A percentile compares a stretch with the other conserved stretches of the same genome.
These are phyloP conservation scores for Rhabdornis inornatus DNA, from an alignment of 2,113 vertebrate species.

Conservation along the genomic window DNA sequence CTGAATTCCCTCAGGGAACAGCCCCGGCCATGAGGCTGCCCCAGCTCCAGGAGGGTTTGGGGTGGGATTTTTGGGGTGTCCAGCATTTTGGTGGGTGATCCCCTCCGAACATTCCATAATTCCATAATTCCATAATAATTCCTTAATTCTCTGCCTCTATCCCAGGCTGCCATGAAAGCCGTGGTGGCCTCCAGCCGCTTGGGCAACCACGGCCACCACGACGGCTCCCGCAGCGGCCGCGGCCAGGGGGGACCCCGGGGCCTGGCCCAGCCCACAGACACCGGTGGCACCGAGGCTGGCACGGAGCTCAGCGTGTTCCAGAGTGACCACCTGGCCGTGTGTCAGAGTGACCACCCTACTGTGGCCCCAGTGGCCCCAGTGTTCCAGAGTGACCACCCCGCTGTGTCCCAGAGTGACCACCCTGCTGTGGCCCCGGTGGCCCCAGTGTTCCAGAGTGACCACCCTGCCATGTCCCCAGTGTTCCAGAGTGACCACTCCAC, in stretches of 20 bases:
- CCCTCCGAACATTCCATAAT: accelerated
- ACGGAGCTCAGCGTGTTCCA: neutral
- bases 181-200: conserved; percentile 84
- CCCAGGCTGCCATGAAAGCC: conserved; percentile 87
- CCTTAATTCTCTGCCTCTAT: neutral
- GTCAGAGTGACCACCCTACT: neutral
- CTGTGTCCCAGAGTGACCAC: neutral
- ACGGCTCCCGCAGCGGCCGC: conserved; percentile 75
- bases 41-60: accelerated
- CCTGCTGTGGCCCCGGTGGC: accelerated
- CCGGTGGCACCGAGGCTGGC: accelerated
- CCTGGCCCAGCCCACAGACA: neutral
- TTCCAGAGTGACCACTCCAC: neutral
- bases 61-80: neutral
- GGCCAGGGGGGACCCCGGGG: neutral
- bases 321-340: neutral
- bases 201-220: conserved; percentile 67
- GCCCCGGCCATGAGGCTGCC: accelerated
- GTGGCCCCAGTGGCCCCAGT: too few species aligned
- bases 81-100: neutral
- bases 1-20: neutral
- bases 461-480: accelerated
- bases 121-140: too few species aligned
- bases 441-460: neutral
- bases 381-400: neutral